Conservation (phyloP, 2,888 invertebrate species). For the Pocota personata region DNA sequence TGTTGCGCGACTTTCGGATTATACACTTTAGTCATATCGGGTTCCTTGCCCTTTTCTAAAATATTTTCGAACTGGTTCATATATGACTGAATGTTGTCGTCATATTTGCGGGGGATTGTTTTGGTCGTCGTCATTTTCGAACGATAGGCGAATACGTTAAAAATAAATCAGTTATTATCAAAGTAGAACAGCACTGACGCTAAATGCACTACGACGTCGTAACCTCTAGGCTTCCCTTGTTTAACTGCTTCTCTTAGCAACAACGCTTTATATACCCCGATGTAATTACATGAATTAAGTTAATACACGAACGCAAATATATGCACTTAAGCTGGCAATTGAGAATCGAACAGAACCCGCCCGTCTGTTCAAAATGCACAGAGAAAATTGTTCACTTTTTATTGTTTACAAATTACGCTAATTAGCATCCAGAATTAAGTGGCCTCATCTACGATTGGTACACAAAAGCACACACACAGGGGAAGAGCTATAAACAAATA, state of each 20-base stretch:
- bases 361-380: not conserved
- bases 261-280: not conserved
- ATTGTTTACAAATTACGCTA: constrained; percentile 30
- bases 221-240: not conserved
- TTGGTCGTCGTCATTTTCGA: constrained; percentile 29
- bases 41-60: constrained; percentile 79
- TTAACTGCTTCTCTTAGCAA: not conserved
- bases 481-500: constrained; percentile 35
- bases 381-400: not conserved
- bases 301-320: not conserved
- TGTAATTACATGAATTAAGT: not conserved
- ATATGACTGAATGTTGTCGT: constrained; percentile 73
- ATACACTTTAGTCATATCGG: constrained; percentile 83
- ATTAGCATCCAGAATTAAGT: constrained; percentile 16
- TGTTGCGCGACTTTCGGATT: constrained; percentile 87
- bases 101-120: not conserved
- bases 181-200: not conserved
- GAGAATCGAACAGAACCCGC: not conserved
- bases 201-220: not conserved
- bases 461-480: not conserved
- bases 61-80: constrained; percentile 81
- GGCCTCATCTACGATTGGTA: not conserved
- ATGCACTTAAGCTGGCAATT: not conserved
- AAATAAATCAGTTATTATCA: not conserved
- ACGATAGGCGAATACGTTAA: not conserved